Evolutionary conservation across 2,888 invertebrate genomes (phyloP), one percentile per base, ranked within the genome.

Genomic region (Bibio marci): DNA sequence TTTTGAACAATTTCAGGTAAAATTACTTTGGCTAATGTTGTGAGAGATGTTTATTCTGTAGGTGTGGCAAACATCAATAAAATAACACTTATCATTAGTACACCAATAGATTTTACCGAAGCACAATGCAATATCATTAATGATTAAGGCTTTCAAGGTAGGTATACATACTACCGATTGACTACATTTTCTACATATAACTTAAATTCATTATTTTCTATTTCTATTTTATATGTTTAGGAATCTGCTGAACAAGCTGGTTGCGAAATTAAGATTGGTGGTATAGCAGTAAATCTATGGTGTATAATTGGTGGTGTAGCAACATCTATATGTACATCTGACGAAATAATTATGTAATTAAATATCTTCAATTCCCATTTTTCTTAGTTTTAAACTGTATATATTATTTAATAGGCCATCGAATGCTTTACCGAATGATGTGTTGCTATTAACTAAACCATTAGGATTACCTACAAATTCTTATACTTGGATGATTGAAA

Each of bases 41-140:
- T 86, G 41, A 83, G 83, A 58, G 86, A 87, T 61, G 59, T 87
- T 43, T 87, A 81, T 56, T 83, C 86, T 0, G 77, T 83, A 69
- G 86, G 86, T 38, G 82, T 86, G 18, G 75, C 76, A 1, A 73
- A 77, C 45, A 77, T 82, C 51, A 86, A 87, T 63, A 81, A 79
- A 53, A 72, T 87, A 68, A 65, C 80, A 43, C 76, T 86, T 75
- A 60, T 85, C 28, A 61, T 86, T 13, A 80, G 75, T 18, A 70
- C 80, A 25, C 78, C 81, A 37, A 76, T 74, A 15, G 78, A 80
- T 55, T 73, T 87, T 69, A 71, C 72, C 1, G 78, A 80, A 39
- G 69, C 74, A 44, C 80, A 86, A 52, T 60, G 80, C 35, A 76
- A 82, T 52, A 70, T 74, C 37, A 71, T 59, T 81, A 42, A 76